Base-by-base conservation (phyloP, 2,888 invertebrate genomes). In the Machimus atricapillus region DNA sequence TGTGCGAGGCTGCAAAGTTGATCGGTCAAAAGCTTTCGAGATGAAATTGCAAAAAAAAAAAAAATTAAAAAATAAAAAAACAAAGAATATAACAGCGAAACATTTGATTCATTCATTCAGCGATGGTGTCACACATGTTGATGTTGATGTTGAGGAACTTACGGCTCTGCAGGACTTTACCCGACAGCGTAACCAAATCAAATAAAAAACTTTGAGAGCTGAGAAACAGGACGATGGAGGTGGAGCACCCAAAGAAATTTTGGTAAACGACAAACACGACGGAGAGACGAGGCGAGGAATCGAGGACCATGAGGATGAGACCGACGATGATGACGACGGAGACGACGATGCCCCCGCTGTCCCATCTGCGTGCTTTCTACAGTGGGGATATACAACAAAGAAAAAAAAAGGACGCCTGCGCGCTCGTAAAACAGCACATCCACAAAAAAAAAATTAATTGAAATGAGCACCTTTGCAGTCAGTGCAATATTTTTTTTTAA, bases 71-170 rank as follows among this genome's bases (percentile, higher is more conserved):
- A 66, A 66, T 66, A 52, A 83, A 56, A 56, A 56, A 56, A 56
- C 56, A 66, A 85, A 85, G 73, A n/a, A 85, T 27, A 46, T 85
- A 74, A 74, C 85, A 85, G 85, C 85, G 82, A 85, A n/a, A 85
- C 74, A 85, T 85, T 85, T 85, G 85, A 85, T 85, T 85, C 85
- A 85, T 85, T 85, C 85, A 85, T 85, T 85, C 85, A 85, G 73
- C 85, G 85, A 85, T 85, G 74, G 74, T 74, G 74, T 85, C 66
- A 66, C 85, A 85, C 74, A 73, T 74, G 85, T 85, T 85, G 85
- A 73, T 74, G 85, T 85, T 85, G 85, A 85, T 85, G 85, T 85
- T 74, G 74, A 85, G n/a, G 85, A 74, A 85, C 73, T 74, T 46
- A 40, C 74, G 74, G 37, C 73, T 46, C 31, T 37, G 37, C 43